Percentiles rank a stretch among this genome's conserved stretches.
Conservation (phyloP, 30 jellyfish, hydroid and myxozoan genomes). For the Pelagia noctiluca region DNA sequence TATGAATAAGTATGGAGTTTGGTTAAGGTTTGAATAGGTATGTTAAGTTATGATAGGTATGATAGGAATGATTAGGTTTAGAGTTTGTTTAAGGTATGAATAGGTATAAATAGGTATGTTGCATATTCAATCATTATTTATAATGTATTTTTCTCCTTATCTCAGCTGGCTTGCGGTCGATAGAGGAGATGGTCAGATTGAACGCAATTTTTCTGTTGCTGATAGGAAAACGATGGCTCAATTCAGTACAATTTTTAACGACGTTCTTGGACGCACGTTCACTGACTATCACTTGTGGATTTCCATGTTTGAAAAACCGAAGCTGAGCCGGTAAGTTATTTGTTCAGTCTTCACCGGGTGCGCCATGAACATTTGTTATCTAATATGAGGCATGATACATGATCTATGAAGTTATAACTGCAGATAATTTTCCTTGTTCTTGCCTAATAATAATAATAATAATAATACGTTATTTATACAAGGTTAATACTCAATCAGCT, state of each 20-base stretch:
- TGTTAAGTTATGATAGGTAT: background rate
- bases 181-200: slow-evolving; percentile 85
- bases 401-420: no score
- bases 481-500: no score
- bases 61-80: no score
- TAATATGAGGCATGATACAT: no score
- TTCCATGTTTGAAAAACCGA: slow-evolving; percentile 93
- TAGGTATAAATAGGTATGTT: no score
- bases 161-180: slow-evolving; percentile 93
- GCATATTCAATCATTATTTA: no score
- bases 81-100: no score
- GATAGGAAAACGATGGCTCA: slow-evolving; percentile 75
- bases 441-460: no score
- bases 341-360: no score
- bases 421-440: no score
- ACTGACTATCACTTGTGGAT: slow-evolving; percentile 94
- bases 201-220: slow-evolving; percentile 85
- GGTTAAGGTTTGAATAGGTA: no score
- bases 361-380: background rate
- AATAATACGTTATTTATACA: no score
- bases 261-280: slow-evolving; percentile 86
- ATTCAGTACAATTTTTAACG: slow-evolving; percentile 85
- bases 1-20: background rate
- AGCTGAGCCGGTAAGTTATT: slow-evolving; percentile 83
- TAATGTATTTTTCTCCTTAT: background rate